These are phyloP conservation scores for Platycercus adscitus DNA, from an alignment of 2,113 vertebrate species.

Conservation along the genomic window DNA sequence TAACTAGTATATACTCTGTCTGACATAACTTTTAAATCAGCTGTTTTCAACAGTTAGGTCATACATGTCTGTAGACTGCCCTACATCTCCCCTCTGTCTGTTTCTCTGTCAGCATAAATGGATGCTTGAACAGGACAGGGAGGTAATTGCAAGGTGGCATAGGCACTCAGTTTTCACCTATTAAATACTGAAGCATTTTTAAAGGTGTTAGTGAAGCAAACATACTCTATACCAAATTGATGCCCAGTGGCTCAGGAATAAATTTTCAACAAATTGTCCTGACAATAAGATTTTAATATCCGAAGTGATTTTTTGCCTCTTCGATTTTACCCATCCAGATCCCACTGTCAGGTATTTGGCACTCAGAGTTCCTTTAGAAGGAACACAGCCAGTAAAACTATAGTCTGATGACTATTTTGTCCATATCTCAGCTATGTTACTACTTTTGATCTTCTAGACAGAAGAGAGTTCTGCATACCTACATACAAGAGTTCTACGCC, in stretches of 20 bases:
- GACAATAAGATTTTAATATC: background rate
- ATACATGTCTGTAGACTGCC: background rate
- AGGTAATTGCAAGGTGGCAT: background rate
- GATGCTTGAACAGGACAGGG: background rate
- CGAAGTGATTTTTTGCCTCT: background rate
- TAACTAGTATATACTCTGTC: background rate
- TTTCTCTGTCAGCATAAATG: background rate
- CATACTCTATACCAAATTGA: background rate
- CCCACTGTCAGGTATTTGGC: background rate
- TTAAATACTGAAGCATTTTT: background rate
- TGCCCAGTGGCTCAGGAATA: background rate
- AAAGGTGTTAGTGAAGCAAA: background rate
- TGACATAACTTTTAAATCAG: background rate
- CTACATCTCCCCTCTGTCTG: background rate
- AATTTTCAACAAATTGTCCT: background rate
- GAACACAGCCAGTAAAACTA: background rate
- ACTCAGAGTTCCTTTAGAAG: background rate
- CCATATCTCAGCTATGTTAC: background rate
- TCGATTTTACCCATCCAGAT: background rate
- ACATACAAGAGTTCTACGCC: background rate
- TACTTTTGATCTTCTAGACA: background rate
- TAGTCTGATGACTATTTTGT: background rate
- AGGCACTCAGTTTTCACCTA: background rate
- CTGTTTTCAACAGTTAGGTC: background rate
- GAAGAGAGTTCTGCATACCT: background rate